These are phyloP conservation scores for Calonectris borealis DNA, from an alignment of 2,113 vertebrate genomes.

Conservation along the genomic window DNA sequence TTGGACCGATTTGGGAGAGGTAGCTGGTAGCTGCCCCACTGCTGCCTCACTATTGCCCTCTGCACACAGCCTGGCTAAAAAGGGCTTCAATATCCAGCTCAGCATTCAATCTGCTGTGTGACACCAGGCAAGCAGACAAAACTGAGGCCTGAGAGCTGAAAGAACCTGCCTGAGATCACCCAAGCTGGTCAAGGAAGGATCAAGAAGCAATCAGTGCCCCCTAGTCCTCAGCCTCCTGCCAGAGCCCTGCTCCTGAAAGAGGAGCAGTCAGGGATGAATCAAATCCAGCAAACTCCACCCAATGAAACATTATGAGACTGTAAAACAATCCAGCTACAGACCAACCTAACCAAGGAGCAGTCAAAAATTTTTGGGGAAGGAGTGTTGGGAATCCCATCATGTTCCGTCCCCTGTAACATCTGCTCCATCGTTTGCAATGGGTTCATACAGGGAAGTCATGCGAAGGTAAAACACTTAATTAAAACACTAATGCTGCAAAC, in stretches of 20 bases:
- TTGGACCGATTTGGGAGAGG: neutral
- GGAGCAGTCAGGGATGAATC: neutral
- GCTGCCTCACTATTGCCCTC: neutral
- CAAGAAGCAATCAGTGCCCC: neutral
- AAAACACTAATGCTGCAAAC: constrained; percentile 30
- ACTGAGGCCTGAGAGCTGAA: neutral
- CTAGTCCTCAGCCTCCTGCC: too few relatives aligned
- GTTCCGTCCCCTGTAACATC: neutral
- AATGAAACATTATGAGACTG: neutral
- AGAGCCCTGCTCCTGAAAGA: neutral
- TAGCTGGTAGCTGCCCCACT: neutral
- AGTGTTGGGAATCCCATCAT: neutral
- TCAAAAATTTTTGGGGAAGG: neutral
- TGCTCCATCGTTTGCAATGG: neutral
- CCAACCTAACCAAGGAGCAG: neutral
- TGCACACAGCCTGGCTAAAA: neutral
- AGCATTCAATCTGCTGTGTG: neutral
- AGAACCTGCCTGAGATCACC: neutral
- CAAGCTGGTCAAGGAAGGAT: neutral
- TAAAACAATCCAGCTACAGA: neutral
- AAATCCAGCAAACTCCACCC: neutral
- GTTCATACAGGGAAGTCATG: neutral
- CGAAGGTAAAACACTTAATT: neutral
- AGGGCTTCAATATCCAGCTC: neutral
- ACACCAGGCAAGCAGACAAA: neutral